A percentile compares a stretch with the other conserved stretches of the same genome.
phyloP scores from a whole-genome alignment of 2,888 invertebrate genomes.

The Sminthurinus aureus region DNA sequence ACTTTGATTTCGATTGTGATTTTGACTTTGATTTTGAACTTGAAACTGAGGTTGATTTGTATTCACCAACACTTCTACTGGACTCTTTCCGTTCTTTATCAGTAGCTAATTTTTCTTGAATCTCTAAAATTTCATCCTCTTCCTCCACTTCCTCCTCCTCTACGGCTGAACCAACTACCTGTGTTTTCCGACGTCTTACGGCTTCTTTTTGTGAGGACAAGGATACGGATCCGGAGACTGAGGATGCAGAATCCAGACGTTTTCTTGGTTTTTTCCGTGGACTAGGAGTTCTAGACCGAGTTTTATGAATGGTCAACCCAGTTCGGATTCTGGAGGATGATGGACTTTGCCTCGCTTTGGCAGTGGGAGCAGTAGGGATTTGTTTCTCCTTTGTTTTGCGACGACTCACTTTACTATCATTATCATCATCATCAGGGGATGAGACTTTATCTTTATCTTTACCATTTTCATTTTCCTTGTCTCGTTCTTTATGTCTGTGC shows the following conservation, averaged over 20 bases:
- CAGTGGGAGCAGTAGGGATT: no score
- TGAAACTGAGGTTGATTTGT: not conserved
- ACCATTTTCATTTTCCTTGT: not conserved
- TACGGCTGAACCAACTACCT: not conserved
- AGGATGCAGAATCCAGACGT: constrained; percentile 1
- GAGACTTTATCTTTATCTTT: not conserved
- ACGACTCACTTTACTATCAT: no score
- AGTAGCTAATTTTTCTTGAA: not conserved
- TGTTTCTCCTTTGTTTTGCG: no score
- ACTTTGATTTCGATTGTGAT: not conserved
- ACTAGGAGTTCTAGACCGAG: constrained; percentile 6
- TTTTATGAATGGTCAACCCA: not conserved
- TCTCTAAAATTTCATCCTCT: not conserved
- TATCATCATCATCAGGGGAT: not conserved
- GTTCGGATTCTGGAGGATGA: not conserved
- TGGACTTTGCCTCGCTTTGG: not conserved
- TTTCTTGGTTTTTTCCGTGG: constrained; percentile 10
- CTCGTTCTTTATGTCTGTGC: no score
- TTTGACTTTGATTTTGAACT: not conserved
- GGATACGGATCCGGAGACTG: not conserved
- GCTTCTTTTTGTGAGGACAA: not conserved
- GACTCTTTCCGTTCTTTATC: not conserved
- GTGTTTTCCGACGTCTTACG: not conserved
- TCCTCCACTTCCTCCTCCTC: not conserved
- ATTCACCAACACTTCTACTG: not conserved